Evolutionary conservation across 92 coral and sea anemone species (phyloP).

Genomic region (Phenganax stokvisi): DNA sequence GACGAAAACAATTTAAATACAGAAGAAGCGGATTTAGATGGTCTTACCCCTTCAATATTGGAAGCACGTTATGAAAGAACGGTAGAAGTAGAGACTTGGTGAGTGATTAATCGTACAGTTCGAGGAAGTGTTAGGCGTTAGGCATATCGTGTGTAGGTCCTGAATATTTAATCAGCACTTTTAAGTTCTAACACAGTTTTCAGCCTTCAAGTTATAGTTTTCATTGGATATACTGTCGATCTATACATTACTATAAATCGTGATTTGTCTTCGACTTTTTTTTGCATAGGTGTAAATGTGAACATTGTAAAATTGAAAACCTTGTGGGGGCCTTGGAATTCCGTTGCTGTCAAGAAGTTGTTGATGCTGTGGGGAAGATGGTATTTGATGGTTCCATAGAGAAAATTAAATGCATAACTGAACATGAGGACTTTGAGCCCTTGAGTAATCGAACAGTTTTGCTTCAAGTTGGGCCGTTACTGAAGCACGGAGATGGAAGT

Average conservation of each 20-base stretch:
- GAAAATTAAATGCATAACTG: background rate
- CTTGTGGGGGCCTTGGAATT: conserved; percentile 4
- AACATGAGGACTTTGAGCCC: background rate
- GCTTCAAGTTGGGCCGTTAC: conserved; percentile 2
- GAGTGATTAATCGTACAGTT: background rate
- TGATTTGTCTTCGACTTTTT: background rate
- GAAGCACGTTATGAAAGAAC: conserved; percentile 3
- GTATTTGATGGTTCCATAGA: conserved; percentile 24
- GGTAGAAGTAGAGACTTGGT: background rate
- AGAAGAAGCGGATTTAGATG: conserved; percentile 11
- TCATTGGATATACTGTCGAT: background rate
- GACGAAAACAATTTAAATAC: background rate
- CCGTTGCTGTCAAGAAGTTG: conserved; percentile 10
- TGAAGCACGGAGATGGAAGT: conserved; percentile 4
- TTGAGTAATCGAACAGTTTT: conserved; percentile 2
- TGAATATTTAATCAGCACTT: no score
- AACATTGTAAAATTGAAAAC: background rate
- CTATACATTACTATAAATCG: background rate
- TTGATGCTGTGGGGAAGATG: conserved; percentile 5
- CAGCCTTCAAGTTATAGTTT: background rate
- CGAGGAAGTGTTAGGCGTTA: background rate
- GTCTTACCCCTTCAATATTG: background rate
- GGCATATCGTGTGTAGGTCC: no score
- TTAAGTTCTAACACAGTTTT: no score
- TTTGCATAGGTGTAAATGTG: conserved; percentile 11